Percentiles rank a stretch among this genome's conserved stretches.
phyloP scores from a whole-genome alignment of 1,140 invertebrate genomes.

The Bombus polaris region DNA sequence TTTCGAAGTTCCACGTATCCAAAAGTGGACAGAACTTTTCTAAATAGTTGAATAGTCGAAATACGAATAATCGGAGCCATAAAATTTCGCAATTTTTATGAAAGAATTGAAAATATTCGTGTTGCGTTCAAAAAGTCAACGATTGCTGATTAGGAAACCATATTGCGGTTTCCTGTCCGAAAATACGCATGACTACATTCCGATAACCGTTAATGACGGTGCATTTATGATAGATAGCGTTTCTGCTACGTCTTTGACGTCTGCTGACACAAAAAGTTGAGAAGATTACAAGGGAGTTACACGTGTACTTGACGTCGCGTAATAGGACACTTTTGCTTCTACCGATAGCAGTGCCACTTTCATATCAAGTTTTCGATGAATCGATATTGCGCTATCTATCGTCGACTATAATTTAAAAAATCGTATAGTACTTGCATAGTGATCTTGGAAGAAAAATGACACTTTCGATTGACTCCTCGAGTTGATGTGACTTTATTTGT shows the following conservation, averaged over 20 bases:
- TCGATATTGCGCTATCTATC: slow-evolving; percentile 15
- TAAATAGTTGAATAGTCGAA: neutral
- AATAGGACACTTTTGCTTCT: slow-evolving; percentile 39
- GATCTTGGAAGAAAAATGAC: neutral
- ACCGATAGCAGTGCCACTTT: slow-evolving; percentile 11
- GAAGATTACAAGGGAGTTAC: slow-evolving; percentile 62
- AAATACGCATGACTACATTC: slow-evolving; percentile 13
- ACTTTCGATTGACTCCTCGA: neutral
- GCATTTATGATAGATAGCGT: slow-evolving; percentile 24
- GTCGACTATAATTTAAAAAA: neutral
- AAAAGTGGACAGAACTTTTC: neutral
- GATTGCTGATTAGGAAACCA: neutral
- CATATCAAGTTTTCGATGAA: slow-evolving; percentile 12
- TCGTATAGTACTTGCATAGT: no score
- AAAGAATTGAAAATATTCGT: neutral
- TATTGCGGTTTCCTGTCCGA: neutral
- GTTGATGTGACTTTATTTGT: neutral
- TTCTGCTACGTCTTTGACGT: slow-evolving; percentile 19
- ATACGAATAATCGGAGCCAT: neutral
- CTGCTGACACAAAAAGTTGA: slow-evolving; percentile 51
- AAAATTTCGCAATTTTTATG: neutral
- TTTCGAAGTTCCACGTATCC: neutral
- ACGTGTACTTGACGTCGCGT: slow-evolving; percentile 63
- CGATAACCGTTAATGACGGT: neutral
- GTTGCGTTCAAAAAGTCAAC: neutral